A percentile compares a stretch with the other conserved stretches of the same genome.
These are phyloP conservation scores for Gymnoscelis rufifasciata DNA, from an alignment of 2,888 invertebrate genomes.

Conservation along the genomic window DNA sequence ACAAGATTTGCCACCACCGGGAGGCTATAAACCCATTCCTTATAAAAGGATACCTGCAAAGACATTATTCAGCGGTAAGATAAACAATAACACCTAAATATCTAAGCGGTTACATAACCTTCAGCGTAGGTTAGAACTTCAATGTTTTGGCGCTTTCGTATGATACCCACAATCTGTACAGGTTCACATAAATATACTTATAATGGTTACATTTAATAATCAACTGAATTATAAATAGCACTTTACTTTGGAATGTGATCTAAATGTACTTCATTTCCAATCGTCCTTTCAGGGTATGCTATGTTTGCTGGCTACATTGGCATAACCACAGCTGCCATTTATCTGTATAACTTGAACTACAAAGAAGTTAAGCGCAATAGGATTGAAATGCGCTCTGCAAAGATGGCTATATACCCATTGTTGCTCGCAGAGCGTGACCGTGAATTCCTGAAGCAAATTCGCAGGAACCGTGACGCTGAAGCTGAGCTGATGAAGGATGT, in stretches of 20 bases:
- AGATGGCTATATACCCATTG: constrained; percentile 87
- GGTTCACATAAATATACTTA: too few species aligned
- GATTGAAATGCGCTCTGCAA: constrained; percentile 87
- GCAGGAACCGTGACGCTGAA: constrained; percentile 90
- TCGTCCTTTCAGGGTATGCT: constrained; percentile 74
- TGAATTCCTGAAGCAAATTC: constrained; percentile 87
- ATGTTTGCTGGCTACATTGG: constrained; percentile 81
- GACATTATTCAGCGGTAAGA: constrained; percentile 83
- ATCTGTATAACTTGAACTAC: constrained; percentile 78
- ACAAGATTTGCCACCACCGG: constrained; percentile 96
- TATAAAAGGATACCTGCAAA: constrained; percentile 86
- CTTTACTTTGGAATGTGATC: too few species aligned
- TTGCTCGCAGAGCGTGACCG: constrained; percentile 91
- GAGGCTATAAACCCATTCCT: constrained; percentile 90
- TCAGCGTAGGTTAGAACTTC: constrained; percentile 45
- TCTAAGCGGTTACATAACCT: constrained; percentile 60
- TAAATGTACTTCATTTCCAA: neutral
- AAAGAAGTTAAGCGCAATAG: constrained; percentile 75
- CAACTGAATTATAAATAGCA: too few species aligned
- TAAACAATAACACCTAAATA: constrained; percentile 6
- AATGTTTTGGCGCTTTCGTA: neutral
- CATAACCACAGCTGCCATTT: constrained; percentile 77
- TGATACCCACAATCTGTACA: neutral
- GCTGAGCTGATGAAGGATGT: constrained; percentile 92
- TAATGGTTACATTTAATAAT: too few species aligned